Evolutionary conservation across 1,140 invertebrate genomes (phyloP), one percentile per base, ranked within the genome.

Genomic region (Dendrolimus kikuchii): DNA sequence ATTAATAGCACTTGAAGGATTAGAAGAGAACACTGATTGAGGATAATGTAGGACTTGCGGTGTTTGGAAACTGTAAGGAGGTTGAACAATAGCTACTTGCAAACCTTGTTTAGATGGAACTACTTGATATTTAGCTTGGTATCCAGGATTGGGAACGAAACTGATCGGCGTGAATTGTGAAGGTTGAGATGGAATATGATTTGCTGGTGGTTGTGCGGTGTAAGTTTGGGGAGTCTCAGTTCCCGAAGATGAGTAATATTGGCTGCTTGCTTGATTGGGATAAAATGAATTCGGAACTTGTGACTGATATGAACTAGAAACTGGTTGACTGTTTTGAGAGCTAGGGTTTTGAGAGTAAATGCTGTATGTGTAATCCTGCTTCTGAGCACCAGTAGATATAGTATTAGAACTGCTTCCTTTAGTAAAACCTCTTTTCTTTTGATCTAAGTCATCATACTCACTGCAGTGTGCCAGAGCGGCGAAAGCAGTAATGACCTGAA

Each of bases 361-460:
- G n/a, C 63, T 80, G 52, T 84, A 86, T 2, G 74, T 75, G 53
- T 81, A 86, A 0, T 86, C 83, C 5, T 74, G 74, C 23, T 86
- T 86, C 49, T 82, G 80, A 5, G 71, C 68, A 46, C 81, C 80
- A 4, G 78, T 75, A 5, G 80, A 73, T 3, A 84, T 81, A 0
- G 83, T 55, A 53, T 86, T 86, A 10, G 84, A 45, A 9, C 53
- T 64, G 6, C 67, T 79, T 0, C 64, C 58, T 52, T 84, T 86
- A 5, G 71, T 73, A 2, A 74, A 74, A 7, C 78, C 81, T 55
- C 83, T 60, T 51, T 86, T 86, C 65, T 81, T 86, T 49, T 81
- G 79, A 39, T 86, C 83, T 0, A 45, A 56, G 23, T 86, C 83
- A 36, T 86, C 82, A 9, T 68, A 59, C 42, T 86, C 80, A 40